phyloP scores from a whole-genome alignment of 2,797 vertebrate species.

The Sebastes ruberrimus region DNA sequence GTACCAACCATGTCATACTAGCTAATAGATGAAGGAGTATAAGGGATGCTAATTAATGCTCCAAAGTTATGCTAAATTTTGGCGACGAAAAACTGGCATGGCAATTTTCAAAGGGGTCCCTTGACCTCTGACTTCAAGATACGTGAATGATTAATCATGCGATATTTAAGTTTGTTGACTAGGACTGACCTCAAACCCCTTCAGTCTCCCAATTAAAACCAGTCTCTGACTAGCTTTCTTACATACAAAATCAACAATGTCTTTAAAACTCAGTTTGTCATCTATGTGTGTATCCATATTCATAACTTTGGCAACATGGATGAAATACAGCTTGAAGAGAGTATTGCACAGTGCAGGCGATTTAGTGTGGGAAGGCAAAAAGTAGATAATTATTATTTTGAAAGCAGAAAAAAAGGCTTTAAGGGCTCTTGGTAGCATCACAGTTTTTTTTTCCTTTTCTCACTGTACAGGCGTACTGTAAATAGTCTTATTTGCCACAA shows the following conservation, averaged over 20 bases:
- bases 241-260: background rate
- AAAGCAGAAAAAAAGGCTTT: conserved; percentile 25
- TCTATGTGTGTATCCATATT: background rate
- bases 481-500: conserved; percentile 60
- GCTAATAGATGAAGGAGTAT: too few species aligned
- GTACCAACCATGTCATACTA: too few species aligned
- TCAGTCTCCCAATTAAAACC: background rate
- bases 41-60: too few species aligned
- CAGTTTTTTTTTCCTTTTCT: conserved; percentile 5
- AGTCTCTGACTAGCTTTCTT: background rate
- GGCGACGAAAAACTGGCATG: too few species aligned
- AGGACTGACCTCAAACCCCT: background rate
- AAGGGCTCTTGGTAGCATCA: background rate
- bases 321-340: conserved; percentile 2
- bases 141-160: too few species aligned
- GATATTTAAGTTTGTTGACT: background rate
- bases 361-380: conserved; percentile 7
- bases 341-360: background rate
- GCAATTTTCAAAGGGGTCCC: too few species aligned
- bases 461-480: conserved; percentile 51
- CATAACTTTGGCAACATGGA: conserved; percentile 1
- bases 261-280: background rate
- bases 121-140: too few species aligned
- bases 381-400: conserved; percentile 33
- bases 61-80: too few species aligned